These are phyloP conservation scores for Drosophila sproati DNA, from an alignment of 1,140 invertebrate species.

Conservation along the genomic window DNA sequence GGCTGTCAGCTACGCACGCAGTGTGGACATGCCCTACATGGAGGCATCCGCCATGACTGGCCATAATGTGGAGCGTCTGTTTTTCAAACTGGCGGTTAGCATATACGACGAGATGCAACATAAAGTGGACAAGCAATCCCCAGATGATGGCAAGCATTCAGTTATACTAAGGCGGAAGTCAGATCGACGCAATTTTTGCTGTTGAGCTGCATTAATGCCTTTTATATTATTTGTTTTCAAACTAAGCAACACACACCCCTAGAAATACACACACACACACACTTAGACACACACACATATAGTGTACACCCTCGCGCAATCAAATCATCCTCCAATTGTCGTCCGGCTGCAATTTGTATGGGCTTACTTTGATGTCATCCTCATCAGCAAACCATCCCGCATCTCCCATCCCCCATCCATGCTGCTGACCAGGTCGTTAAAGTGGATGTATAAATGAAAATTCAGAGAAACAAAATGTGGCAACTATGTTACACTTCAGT, in stretches of 20 bases:
- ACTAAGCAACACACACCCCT: not conserved
- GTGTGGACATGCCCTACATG: constrained; percentile 9
- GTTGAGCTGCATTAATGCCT: constrained; percentile 12
- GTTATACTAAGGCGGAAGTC: not conserved
- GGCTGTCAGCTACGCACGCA: constrained; percentile 17
- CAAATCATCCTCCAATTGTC: constrained; percentile 54
- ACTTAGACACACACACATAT: not conserved
- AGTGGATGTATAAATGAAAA: constrained; percentile 23
- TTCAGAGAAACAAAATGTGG: not conserved
- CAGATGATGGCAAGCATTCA: not conserved
- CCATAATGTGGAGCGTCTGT: constrained; percentile 39
- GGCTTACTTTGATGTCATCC: constrained; percentile 59
- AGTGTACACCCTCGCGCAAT: constrained; percentile 12
- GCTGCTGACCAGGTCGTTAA: constrained; percentile 41
- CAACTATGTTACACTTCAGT: not conserved
- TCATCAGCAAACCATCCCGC: too few relatives aligned
- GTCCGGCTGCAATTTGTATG: constrained; percentile 46
- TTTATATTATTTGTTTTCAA: not conserved
- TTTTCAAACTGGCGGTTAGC: constrained; percentile 15
- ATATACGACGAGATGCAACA: constrained; percentile 25
- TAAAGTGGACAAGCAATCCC: not conserved
- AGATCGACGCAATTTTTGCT: not conserved
- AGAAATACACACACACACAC: not conserved
- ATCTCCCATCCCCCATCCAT: not conserved
- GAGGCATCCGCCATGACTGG: constrained; percentile 52